phyloP scores from a whole-genome alignment of 1,140 invertebrate genomes.

The Aleiodes sp. region DNA sequence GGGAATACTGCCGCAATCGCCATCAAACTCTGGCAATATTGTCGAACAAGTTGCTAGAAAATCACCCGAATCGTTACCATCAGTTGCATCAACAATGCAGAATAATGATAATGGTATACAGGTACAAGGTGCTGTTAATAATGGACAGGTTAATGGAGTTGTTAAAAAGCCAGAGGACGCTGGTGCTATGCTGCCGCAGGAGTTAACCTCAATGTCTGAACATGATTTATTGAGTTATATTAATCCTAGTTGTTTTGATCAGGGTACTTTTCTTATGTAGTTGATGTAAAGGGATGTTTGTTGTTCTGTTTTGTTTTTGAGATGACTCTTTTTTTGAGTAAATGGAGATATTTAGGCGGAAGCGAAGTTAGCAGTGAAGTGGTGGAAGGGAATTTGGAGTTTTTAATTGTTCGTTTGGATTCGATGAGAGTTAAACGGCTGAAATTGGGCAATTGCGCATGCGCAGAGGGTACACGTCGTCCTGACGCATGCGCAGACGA shows the following conservation, averaged over 20 bases:
- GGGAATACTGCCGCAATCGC: conserved; percentile 61
- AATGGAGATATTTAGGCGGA: too few relatives aligned
- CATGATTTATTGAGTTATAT: conserved; percentile 86
- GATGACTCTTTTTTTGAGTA: too few relatives aligned
- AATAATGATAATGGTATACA: conserved; percentile 46
- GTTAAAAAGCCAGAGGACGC: conserved; percentile 58
- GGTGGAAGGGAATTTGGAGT: too few relatives aligned
- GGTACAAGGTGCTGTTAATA: conserved; percentile 43
- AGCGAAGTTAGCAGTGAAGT: too few relatives aligned
- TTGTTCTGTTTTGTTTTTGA: neutral
- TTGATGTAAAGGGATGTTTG: conserved; percentile 21
- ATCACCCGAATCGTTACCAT: conserved; percentile 47
- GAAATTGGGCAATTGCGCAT: too few relatives aligned
- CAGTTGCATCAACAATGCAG: conserved; percentile 34
- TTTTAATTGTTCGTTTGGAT: too few relatives aligned
- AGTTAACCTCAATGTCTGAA: conserved; percentile 83
- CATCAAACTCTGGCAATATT: conserved; percentile 51
- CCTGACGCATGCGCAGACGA: too few relatives aligned
- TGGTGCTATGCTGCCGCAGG: conserved; percentile 71
- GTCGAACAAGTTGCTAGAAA: conserved; percentile 61
- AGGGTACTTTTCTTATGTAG: conserved; percentile 61
- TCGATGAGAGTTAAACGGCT: too few relatives aligned
- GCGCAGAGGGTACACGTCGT: too few relatives aligned
- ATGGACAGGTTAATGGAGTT: conserved; percentile 28
- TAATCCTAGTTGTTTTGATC: conserved; percentile 86